A percentile compares a stretch with the other conserved stretches of the same genome.
Evolutionary conservation across 2,888 invertebrate species (phyloP).

Genomic region (Gasteruption jaculator): DNA sequence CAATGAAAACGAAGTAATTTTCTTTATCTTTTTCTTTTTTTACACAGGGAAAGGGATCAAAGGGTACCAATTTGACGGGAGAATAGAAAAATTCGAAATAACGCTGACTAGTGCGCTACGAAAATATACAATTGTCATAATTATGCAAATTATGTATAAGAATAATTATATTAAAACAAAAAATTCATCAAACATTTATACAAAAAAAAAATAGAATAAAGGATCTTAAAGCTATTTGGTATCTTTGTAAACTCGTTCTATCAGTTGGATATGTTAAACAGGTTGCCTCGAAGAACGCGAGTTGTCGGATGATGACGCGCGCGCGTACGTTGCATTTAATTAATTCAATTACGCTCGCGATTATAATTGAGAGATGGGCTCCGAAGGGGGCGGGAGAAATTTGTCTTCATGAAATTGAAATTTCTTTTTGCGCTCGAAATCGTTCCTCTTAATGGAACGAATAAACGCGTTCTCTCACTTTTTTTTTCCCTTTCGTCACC

Average conservation of each 20-base stretch:
- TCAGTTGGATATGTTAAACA: slow-evolving; percentile 16
- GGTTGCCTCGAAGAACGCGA: too few species aligned
- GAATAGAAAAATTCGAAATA: slow-evolving; percentile 14
- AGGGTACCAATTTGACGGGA: slow-evolving; percentile 3
- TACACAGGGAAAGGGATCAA: slow-evolving; percentile 7
- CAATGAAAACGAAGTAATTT: not conserved
- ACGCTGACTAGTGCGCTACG: slow-evolving; percentile 30
- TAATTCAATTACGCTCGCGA: too few species aligned
- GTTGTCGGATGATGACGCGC: too few species aligned
- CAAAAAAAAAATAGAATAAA: slow-evolving; percentile 7
- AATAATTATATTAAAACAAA: slow-evolving; percentile 25
- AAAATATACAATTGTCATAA: slow-evolving; percentile 24
- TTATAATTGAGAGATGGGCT: too few species aligned
- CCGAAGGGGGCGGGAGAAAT: not conserved
- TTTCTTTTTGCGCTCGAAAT: too few species aligned
- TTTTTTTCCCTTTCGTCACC: too few species aligned
- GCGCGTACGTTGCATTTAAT: too few species aligned
- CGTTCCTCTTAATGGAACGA: too few species aligned
- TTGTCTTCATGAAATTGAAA: not conserved
- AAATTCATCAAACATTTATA: slow-evolving; percentile 23
- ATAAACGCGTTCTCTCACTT: too few species aligned
- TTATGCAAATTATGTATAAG: slow-evolving; percentile 18
- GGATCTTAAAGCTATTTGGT: slow-evolving; percentile 31
- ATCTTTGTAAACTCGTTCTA: slow-evolving; percentile 23
- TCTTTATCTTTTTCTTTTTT: too few species aligned